Evolutionary conservation across 2,797 vertebrate genomes (phyloP).

Genomic region (Mormyrus hasselquistii): DNA sequence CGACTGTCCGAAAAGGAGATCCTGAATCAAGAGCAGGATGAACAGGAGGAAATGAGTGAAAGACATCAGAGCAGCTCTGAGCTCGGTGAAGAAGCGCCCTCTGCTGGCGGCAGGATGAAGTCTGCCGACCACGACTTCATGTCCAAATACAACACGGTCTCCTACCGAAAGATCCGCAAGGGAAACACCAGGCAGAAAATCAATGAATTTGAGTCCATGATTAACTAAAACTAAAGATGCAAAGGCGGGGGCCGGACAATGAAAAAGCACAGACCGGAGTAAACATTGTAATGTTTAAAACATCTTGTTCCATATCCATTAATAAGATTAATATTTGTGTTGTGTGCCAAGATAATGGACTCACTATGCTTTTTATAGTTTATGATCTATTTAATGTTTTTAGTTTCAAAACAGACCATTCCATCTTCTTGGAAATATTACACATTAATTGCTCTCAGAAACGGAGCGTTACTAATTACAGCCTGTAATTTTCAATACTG

Average conservation of each 20-base stretch:
- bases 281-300: not conserved
- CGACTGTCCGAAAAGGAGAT: constrained; percentile 27
- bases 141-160: constrained; percentile 82
- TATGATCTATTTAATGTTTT: not conserved
- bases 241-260: not conserved
- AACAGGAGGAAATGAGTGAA: constrained; percentile 18
- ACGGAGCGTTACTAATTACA: not conserved
- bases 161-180: constrained; percentile 84
- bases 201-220: constrained; percentile 83
- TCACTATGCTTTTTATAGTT: not conserved
- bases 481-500: not conserved
- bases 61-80: constrained; percentile 36
- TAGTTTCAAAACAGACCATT: constrained; percentile 1
- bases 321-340: constrained; percentile 14
- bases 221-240: constrained; percentile 57
- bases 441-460: not conserved
- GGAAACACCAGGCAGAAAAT: constrained; percentile 91
- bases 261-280: not conserved
- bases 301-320: not conserved
- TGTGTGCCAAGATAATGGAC: constrained; percentile 4
- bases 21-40: constrained; percentile 45
- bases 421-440: not conserved
- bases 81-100: constrained; percentile 44
- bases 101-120: constrained; percentile 43
- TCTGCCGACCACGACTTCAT: constrained; percentile 70